phyloP scores from a whole-genome alignment of 2,797 vertebrate species.

The Decapterus maruadsi region DNA sequence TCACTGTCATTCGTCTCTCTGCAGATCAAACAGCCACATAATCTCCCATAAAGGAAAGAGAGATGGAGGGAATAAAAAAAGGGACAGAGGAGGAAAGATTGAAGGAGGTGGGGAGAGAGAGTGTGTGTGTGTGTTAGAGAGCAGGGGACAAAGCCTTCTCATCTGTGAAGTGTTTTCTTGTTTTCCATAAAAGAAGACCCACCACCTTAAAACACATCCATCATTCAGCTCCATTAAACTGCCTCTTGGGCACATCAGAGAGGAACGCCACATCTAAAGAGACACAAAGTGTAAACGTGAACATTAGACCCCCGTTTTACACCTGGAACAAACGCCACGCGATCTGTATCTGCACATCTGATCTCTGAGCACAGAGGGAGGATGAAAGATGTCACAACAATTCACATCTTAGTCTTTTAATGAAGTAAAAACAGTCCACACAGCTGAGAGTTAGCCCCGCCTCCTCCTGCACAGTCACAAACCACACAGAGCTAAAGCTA shows the following conservation, averaged over 20 bases:
- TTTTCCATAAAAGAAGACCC: slow-evolving; percentile 61
- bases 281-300: slow-evolving; percentile 24
- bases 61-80: slow-evolving; percentile 70
- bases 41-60: slow-evolving; percentile 79
- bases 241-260: slow-evolving; percentile 39
- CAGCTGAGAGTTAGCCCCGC: too few species aligned
- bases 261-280: slow-evolving; percentile 16
- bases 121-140: not conserved
- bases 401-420: too few species aligned
- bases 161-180: slow-evolving; percentile 65
- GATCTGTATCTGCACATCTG: slow-evolving; percentile 1
- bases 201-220: slow-evolving; percentile 51
- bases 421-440: too few species aligned
- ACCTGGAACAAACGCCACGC: slow-evolving; percentile 7
- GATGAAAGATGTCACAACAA: not conserved
- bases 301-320: slow-evolving; percentile 37
- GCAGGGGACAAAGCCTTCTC: slow-evolving; percentile 47
- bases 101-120: not conserved
- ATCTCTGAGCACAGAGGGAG: not conserved
- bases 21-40: slow-evolving; percentile 83
- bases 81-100: slow-evolving; percentile 53
- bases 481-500: too few species aligned
- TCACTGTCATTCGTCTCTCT: slow-evolving; percentile 82
- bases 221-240: slow-evolving; percentile 53
- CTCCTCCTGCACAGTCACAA: too few species aligned